Conservation (phyloP, 2,888 invertebrate species). For the Hymenopus coronatus region DNA sequence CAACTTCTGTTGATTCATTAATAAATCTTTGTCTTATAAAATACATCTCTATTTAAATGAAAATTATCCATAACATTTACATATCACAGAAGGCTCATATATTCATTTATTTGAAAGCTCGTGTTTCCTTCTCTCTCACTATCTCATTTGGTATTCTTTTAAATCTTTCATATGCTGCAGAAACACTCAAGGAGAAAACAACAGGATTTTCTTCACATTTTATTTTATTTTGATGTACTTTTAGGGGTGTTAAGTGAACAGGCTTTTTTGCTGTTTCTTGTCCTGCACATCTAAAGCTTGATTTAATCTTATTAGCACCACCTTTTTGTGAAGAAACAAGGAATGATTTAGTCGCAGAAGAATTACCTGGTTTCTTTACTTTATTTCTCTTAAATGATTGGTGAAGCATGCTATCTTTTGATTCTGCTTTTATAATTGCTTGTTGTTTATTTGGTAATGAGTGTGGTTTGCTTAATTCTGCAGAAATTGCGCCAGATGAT, state of each 20-base stretch:
- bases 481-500: not conserved
- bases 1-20: not conserved
- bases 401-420: not conserved
- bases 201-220: not conserved
- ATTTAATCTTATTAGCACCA: not conserved
- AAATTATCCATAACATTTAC: not conserved
- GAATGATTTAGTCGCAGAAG: not conserved
- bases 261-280: not conserved
- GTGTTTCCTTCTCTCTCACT: not conserved
- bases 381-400: not conserved
- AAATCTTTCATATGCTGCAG: not conserved
- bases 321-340: not conserved
- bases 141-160: not conserved
- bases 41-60: not conserved
- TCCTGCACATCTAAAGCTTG: not conserved
- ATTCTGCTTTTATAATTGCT: not conserved
- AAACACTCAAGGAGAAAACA: not conserved
- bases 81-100: not conserved
- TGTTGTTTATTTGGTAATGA: not conserved
- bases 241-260: not conserved
- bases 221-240: not conserved
- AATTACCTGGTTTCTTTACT: not conserved
- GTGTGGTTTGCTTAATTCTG: not conserved
- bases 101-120: not conserved
- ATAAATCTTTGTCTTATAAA: not conserved